phyloP scores from a whole-genome alignment of 1,140 invertebrate species.

The Drosophila varians region DNA sequence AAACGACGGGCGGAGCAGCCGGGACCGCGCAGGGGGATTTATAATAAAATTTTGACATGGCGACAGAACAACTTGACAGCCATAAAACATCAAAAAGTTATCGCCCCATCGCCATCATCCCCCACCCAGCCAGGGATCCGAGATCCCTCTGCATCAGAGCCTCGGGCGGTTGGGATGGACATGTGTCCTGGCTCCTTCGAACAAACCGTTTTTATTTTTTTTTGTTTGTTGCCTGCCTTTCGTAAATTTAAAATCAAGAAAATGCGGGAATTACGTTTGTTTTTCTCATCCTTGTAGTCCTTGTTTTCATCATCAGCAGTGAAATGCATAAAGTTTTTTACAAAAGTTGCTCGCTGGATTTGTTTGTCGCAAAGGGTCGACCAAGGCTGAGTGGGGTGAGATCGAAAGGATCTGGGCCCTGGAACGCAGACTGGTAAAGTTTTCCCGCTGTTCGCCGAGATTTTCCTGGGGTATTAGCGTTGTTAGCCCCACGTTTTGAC shows the following conservation, averaged over 20 bases:
- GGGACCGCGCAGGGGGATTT: conserved; percentile 36
- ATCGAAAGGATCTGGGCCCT: conserved; percentile 1
- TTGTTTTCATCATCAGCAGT: conserved; percentile 70
- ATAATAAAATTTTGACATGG: conserved; percentile 76
- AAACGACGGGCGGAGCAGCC: not conserved
- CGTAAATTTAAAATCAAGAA: conserved; percentile 64
- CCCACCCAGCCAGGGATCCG: not conserved
- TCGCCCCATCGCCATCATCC: conserved; percentile 48
- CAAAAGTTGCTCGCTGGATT: conserved; percentile 77
- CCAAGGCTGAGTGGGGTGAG: conserved; percentile 7
- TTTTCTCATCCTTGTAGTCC: conserved; percentile 19
- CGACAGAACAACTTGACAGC: conserved; percentile 74
- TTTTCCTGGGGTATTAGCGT: conserved; percentile 74
- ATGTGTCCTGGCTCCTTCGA: conserved; percentile 51
- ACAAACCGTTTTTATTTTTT: conserved; percentile 39
- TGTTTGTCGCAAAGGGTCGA: conserved; percentile 77
- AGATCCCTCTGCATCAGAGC: conserved; percentile 31
- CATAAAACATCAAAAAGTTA: conserved; percentile 82
- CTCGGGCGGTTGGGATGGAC: conserved; percentile 53
- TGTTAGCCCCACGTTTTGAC: conserved; percentile 71
- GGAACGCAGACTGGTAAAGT: conserved; percentile 55
- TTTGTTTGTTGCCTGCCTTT: conserved; percentile 18
- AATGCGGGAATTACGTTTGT: conserved; percentile 52
- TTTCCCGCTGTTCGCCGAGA: conserved; percentile 64
- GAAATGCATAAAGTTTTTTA: conserved; percentile 79